Evolutionary conservation across 92 coral and sea anemone species (phyloP).

Genomic region (Nematostella vectensis): DNA sequence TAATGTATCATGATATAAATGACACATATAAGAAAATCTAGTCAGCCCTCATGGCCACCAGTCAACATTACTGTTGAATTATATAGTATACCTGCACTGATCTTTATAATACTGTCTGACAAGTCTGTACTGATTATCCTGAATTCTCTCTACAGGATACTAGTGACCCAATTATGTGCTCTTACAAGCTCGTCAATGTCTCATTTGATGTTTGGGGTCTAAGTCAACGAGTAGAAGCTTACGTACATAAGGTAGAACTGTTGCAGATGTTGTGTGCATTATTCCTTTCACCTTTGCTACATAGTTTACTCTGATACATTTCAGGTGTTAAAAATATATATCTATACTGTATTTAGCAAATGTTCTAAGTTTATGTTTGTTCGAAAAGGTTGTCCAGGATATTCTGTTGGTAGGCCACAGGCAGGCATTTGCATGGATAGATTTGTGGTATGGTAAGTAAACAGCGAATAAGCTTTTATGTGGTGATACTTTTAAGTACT

Average conservation of each 20-base stretch:
- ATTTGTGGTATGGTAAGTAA: conserved; percentile 88
- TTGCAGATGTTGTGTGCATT: not conserved
- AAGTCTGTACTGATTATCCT: too few species aligned
- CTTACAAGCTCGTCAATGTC: conserved; percentile 83
- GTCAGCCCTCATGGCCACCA: too few species aligned
- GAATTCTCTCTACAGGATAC: conserved; percentile 34
- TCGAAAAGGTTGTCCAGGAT: too few species aligned
- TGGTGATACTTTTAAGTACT: not conserved
- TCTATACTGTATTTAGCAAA: too few species aligned
- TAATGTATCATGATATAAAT: too few species aligned
- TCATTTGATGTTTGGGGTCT: conserved; percentile 94
- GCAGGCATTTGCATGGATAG: conserved; percentile 99
- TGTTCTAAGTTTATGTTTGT: too few species aligned
- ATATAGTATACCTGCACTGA: too few species aligned
- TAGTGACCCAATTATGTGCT: conserved; percentile 92
- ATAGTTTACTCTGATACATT: too few species aligned
- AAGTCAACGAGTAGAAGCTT: conserved; percentile 82
- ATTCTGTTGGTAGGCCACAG: conserved; percentile 81
- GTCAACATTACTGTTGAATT: too few species aligned
- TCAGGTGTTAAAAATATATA: too few species aligned
- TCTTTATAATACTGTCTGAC: too few species aligned
- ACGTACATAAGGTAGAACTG: conserved; percentile 74
- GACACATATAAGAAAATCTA: too few species aligned
- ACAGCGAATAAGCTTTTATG: not conserved
- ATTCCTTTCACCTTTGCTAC: not conserved